Base-by-base conservation (phyloP, 1,140 invertebrate genomes). In the Bombus breviceps region DNA sequence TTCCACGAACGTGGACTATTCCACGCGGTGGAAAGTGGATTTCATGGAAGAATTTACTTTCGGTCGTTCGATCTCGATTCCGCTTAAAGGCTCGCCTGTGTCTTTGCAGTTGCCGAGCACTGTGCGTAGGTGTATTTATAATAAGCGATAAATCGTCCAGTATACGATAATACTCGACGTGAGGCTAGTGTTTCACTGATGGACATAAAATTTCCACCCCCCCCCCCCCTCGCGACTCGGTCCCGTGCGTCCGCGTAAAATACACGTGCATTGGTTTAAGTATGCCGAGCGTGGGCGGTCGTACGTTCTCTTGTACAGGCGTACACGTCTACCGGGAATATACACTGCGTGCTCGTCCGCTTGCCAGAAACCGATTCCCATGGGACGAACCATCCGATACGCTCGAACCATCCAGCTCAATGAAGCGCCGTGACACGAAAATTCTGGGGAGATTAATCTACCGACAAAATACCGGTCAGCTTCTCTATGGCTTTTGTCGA, bases 81-180 rank as follows among this genome's bases (percentile, higher is more conserved):
- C 28, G n/a, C 8, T 41, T 43, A 22, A 32, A 32, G 18, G 4
- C 15, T 4, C 28, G 32, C 22, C 22, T 9, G 32, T 39, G 28
- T 22, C 68, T 53, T 53, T 18, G 34, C 62, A 37, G 39, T 41
- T 32, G 62, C 13, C 25, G 37, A 43, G 47, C 2, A 3, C 12
- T 34, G 9, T 15, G 66, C 66, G 93, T 93, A 88, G 93, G 93
- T 88, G 92, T 92, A 90, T 91, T 93, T 92, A 92, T 94, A 94
- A 93, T 93, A 94, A 94, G 89, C 92, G 88, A 92, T 93, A 90
- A 92, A 92, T 92, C 91, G 89, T 77, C 28, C 84, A 79, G 66
- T 91, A 92, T 90, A 90, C 74, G 53, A 89, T 93, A 93, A 93
- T 94, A 89, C 90, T 86, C 83, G 83, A 28, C 88, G 62, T 73